phyloP scores from a whole-genome alignment of 2,888 invertebrate species.

The Horisme vitalbata region DNA sequence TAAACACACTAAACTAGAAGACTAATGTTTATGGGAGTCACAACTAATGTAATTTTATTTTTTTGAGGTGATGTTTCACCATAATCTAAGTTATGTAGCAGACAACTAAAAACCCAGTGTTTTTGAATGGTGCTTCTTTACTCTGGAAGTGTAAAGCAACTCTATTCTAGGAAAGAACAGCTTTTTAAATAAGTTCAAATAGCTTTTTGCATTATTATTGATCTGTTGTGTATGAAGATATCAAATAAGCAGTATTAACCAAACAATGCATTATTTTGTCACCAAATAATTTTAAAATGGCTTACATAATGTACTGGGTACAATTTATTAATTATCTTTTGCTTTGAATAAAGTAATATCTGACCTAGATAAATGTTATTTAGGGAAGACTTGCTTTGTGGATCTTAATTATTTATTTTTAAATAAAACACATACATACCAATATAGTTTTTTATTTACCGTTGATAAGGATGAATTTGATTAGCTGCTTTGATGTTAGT shows the following conservation, averaged over 20 bases:
- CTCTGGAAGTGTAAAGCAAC: conserved; percentile 1
- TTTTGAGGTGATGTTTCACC: conserved; percentile 7
- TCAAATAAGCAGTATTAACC: conserved; percentile 19
- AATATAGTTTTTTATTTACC: conserved; percentile 46
- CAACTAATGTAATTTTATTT: conserved; percentile 27
- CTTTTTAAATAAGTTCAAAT: conserved; percentile 1
- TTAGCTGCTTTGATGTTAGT: conserved; percentile 96
- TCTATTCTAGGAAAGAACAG: background rate
- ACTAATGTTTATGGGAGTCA: conserved; percentile 14
- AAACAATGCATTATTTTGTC: conserved; percentile 4
- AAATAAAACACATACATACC: conserved; percentile 30
- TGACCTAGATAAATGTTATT: conserved; percentile 11
- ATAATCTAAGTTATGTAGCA: background rate
- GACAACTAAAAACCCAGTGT: background rate
- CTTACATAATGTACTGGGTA: background rate
- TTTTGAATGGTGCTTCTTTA: conserved; percentile 2
- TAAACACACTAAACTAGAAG: conserved; percentile 74
- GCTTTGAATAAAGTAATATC: conserved; percentile 8
- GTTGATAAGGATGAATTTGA: conserved; percentile 93
- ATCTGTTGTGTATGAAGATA: no score
- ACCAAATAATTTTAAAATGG: conserved; percentile 12
- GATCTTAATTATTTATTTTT: conserved; percentile 29
- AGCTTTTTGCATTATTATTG: conserved; percentile 7
- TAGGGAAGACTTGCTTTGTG: conserved; percentile 6
- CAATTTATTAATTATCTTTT: no score